Conservation (phyloP, 1,140 invertebrate species). For the Zeugodacus cucurbitae region DNA sequence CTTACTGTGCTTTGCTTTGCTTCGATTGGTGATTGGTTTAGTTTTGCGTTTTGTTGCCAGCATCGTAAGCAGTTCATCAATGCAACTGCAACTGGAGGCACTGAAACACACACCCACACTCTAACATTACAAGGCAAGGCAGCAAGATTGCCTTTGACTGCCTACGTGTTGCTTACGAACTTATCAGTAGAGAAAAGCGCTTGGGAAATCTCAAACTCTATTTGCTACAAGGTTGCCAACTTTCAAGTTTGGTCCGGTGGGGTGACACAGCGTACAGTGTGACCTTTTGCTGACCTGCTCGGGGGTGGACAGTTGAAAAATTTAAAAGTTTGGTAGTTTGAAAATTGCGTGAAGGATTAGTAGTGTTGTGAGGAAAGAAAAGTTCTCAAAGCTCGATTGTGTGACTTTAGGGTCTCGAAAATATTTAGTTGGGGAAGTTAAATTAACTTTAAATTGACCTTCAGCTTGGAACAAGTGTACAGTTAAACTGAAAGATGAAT, state of each 20-base stretch:
- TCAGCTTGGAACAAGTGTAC: too few relatives aligned
- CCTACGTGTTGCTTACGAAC: constrained; percentile 24
- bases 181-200: not conserved
- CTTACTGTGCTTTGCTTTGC: not conserved
- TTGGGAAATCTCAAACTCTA: not conserved
- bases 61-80: constrained; percentile 12
- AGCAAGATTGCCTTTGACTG: not conserved
- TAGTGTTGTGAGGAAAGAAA: not conserved
- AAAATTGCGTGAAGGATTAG: not conserved
- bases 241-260: not conserved
- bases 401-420: not conserved
- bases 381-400: not conserved
- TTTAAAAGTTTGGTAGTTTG: not conserved
- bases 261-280: not conserved
- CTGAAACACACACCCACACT: not conserved
- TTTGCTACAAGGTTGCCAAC: not conserved
- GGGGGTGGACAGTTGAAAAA: not conserved
- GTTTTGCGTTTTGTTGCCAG: not conserved
- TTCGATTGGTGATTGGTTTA: not conserved
- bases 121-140: too few relatives aligned
- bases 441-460: not conserved
- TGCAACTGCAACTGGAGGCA: not conserved
- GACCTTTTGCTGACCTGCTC: not conserved
- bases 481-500: too few relatives aligned
- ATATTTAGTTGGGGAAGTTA: not conserved